phyloP scores from a whole-genome alignment of 2,113 vertebrate genomes.

The Percopsis transmontana region DNA sequence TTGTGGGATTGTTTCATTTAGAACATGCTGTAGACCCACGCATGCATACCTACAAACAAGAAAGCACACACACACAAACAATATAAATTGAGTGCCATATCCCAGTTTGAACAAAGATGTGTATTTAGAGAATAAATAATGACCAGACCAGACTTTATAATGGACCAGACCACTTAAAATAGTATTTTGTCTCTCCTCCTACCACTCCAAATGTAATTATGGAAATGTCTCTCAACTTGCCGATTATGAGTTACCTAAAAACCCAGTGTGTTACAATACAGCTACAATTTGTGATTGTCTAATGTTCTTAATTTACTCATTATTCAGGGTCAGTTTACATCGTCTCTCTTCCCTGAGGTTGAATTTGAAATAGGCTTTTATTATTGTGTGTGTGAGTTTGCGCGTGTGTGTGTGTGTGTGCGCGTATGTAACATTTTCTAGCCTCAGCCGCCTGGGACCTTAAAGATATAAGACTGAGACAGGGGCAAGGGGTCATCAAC shows the following conservation, averaged over 20 bases:
- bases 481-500: slow-evolving; percentile 66
- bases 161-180: slow-evolving; percentile 36
- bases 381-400: slow-evolving; percentile 29
- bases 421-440: slow-evolving; percentile 15
- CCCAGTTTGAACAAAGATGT: slow-evolving; percentile 42
- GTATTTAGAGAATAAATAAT: slow-evolving; percentile 20
- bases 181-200: slow-evolving; percentile 23
- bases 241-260: slow-evolving; percentile 8
- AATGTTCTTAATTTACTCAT: background rate
- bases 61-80: slow-evolving; percentile 19
- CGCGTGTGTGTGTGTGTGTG: slow-evolving; percentile 16
- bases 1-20: slow-evolving; percentile 49
- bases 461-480: slow-evolving; percentile 68
- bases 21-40: slow-evolving; percentile 44
- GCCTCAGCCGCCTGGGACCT: slow-evolving; percentile 53
- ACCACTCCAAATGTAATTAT: slow-evolving; percentile 22
- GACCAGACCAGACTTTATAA: slow-evolving; percentile 31
- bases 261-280: slow-evolving; percentile 11
- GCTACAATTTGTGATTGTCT: background rate
- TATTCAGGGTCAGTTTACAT: background rate
- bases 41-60: slow-evolving; percentile 47
- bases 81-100: slow-evolving; percentile 42
- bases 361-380: background rate
- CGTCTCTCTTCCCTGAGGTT: background rate
- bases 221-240: slow-evolving; percentile 22